phyloP scores from a whole-genome alignment of 2,797 vertebrate genomes.

The Momotus momota region DNA sequence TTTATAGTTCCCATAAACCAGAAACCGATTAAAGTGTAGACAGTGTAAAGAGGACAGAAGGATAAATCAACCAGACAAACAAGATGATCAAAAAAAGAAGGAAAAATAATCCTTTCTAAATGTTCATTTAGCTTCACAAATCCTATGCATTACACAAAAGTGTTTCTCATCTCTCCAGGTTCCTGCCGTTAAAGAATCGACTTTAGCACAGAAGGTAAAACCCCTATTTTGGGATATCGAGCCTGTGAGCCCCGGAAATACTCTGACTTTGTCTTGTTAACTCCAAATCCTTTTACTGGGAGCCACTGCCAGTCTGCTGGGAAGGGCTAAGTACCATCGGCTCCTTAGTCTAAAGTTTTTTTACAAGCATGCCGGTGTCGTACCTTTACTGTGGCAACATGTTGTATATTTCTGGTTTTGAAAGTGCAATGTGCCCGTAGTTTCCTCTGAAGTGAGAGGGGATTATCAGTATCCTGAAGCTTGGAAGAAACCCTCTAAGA shows the following conservation, averaged over 20 bases:
- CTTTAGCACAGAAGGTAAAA: slow-evolving; percentile 1
- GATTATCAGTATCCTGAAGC: background rate
- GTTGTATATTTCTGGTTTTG: background rate
- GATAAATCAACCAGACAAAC: slow-evolving; percentile 74
- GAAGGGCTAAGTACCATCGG: background rate
- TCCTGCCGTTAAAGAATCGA: background rate
- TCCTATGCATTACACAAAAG: background rate
- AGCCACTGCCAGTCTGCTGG: background rate
- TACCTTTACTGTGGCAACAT: background rate
- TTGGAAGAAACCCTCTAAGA: background rate
- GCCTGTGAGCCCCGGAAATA: background rate
- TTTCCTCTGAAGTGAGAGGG: background rate
- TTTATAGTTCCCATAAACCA: slow-evolving; percentile 78
- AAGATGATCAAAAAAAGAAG: slow-evolving; percentile 23
- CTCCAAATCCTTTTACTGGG: background rate
- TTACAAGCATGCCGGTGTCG: background rate
- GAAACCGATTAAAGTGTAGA: slow-evolving; percentile 74
- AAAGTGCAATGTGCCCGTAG: background rate
- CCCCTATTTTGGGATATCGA: background rate
- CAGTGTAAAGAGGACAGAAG: slow-evolving; percentile 42
- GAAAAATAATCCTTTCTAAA: slow-evolving; percentile 13
- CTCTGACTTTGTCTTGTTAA: background rate
- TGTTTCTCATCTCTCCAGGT: background rate
- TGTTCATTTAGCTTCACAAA: slow-evolving; percentile 36
- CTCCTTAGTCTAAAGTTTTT: background rate